phyloP scores from a whole-genome alignment of 2,113 vertebrate genomes.

The Azemiops feae region DNA sequence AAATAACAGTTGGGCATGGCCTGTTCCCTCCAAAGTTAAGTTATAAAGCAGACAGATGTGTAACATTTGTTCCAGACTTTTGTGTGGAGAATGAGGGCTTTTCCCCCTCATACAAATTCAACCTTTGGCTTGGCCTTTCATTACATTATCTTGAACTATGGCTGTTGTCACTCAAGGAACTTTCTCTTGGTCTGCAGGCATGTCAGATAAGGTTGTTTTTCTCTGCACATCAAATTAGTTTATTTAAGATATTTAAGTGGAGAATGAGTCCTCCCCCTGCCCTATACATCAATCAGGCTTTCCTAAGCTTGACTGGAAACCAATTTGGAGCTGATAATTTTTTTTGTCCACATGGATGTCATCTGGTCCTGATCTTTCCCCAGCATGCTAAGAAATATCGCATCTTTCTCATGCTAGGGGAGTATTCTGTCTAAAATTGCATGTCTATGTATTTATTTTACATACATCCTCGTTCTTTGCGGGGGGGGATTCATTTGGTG shows the following conservation, averaged over 20 bases:
- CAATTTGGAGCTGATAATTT: neutral
- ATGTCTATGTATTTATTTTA: neutral
- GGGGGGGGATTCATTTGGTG: neutral
- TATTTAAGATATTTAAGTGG: neutral
- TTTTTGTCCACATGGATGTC: neutral
- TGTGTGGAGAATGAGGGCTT: neutral
- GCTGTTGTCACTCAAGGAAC: neutral
- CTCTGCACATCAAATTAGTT: neutral
- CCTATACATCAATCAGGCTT: neutral
- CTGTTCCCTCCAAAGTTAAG: neutral
- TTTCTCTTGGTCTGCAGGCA: neutral
- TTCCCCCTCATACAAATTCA: neutral
- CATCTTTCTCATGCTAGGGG: neutral
- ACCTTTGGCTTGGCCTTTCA: neutral
- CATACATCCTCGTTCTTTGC: neutral
- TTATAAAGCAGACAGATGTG: accelerated
- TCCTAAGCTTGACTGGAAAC: neutral
- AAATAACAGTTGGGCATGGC: conserved; percentile 34
- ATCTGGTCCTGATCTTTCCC: neutral
- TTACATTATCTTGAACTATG: neutral
- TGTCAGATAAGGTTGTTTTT: neutral
- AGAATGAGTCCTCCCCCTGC: neutral
- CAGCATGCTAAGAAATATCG: neutral
- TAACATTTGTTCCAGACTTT: neutral
- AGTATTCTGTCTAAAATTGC: neutral